Evolutionary conservation across 1,140 invertebrate species (phyloP), one percentile per base, ranked within the genome.

Genomic region (Acromyrmex charruanus): DNA sequence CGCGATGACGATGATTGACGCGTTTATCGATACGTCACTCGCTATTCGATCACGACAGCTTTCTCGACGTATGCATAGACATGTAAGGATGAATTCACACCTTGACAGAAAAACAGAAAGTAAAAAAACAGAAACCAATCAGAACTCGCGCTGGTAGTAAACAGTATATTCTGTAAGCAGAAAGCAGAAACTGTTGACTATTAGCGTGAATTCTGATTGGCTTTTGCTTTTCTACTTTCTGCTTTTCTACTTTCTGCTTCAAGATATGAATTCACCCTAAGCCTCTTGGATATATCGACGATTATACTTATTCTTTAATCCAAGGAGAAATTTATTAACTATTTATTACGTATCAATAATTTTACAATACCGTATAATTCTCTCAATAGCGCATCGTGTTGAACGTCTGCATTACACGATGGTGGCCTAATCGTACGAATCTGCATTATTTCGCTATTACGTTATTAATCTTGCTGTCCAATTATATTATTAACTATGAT

Each of bases 401-500:
- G 25, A 35, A 16, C 14, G 49, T 51, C 14, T n/a, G 12, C 55
- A 35, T 3, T 21, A 0, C 31, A 10, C 25, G 49, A 18, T 18
- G 31, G 65, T 35, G 31, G 31, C 21, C 49, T 61, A 84, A 84
- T 74, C 69, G 58, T 69, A 21, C 63, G 25, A 72, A 85, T 85
- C 81, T 74, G 71, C 69, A 75, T 81, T 81, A 71, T 81, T 39
- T 75, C 18, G 16, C n/a, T 25, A 53, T 25, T n/a, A 55, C 14
- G 28, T 84, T 84, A 84, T 74, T 49, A 75, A 75, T 74, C 69
- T 55, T 44, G 39, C 80, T 58, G 69, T 75, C 68, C 44, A 82
- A 72, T 82, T 49, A 82, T 25, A 84, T 84, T 74, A 84, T 74
- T 75, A 84, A 75, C 55, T 61, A 49, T 75, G 55, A 84, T 68